Evolutionary conservation across 2,888 invertebrate genomes (phyloP).

Genomic region (Microplitis manilae): DNA sequence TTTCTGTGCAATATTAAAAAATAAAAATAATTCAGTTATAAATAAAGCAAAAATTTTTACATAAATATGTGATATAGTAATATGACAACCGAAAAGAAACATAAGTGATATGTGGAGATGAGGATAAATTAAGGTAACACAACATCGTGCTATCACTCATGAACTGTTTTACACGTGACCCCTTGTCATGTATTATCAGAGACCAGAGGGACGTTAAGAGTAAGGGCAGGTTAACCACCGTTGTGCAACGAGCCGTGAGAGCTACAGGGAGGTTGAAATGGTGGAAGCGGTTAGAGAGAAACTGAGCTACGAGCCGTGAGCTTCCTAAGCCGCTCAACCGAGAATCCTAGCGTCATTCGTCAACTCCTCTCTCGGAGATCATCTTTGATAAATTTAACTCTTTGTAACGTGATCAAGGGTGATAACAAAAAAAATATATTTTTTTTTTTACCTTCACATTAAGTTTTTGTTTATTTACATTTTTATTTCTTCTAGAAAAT

Average conservation of each 20-base stretch:
- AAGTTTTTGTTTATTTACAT: neutral
- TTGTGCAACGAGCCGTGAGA: conserved; percentile 34
- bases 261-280: conserved; percentile 19
- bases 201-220: neutral
- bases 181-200: conserved; percentile 10
- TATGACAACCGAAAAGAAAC: neutral
- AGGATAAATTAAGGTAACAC: conserved; percentile 5
- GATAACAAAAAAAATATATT: neutral
- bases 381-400: neutral
- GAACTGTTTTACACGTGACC: conserved; percentile 6
- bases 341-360: conserved; percentile 26
- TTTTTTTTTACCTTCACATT: neutral
- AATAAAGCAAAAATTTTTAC: too few relatives aligned
- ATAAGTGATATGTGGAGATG: neutral
- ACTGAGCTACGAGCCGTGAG: neutral
- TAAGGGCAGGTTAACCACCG: conserved; percentile 31
- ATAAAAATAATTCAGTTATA: too few relatives aligned
- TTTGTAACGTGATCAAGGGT: neutral
- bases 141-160: neutral
- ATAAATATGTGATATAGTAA: too few relatives aligned
- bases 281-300: conserved; percentile 16
- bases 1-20: too few relatives aligned
- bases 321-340: neutral
- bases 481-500: too few relatives aligned
- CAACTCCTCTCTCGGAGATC: conserved; percentile 22